Base-by-base conservation (phyloP, 2,797 vertebrate genomes). In the Poeciliopsis infans region DNA sequence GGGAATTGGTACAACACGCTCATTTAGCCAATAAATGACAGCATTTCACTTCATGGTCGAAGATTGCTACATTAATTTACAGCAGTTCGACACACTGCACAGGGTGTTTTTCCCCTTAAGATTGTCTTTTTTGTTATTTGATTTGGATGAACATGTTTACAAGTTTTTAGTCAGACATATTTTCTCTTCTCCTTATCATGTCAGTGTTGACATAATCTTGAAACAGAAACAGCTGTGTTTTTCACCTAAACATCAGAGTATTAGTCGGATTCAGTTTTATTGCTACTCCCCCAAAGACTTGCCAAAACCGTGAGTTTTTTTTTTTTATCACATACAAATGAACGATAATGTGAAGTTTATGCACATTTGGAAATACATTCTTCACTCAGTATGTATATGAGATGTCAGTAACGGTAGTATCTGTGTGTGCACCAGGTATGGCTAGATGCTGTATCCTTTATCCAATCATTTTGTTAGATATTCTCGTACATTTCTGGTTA, bases 31-130 rank as follows among this genome's bases (percentile, higher is more conserved):
- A 94, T 92, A 95, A 97, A 92, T 91, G 95, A 96, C 92, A 92
- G 95, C 92, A 89, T 95, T 92, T 86, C 95, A 94, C 93, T 90
- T 88, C 93, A 95, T 89, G 95, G 90, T 87, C 92, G 97, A 95
- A 96, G 97, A 97, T 98, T 98, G 97, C 96, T 96, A 95, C 95
- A 94, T 93, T 90, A 95, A 93, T 87, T 82, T 91, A 86, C 92
- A 96, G 94, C 96, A 94, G 92, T 95, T 90, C 92, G 94, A 93
- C 95, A 94, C 95, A 94, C 94, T 95, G 33, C 46, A 55, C 96
- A 96, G 95, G 91, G 94, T 93, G 81, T 86, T 81, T 85, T 83
- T 61, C 83, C 57, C 85, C 85, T 7, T 51, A 70, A n/a, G 79
- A 90, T 90, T 66, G 46, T 81, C 93, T 96, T 94, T 94, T 93